phyloP scores from a whole-genome alignment of 2,888 invertebrate genomes.

The Halocaridina rubra region DNA sequence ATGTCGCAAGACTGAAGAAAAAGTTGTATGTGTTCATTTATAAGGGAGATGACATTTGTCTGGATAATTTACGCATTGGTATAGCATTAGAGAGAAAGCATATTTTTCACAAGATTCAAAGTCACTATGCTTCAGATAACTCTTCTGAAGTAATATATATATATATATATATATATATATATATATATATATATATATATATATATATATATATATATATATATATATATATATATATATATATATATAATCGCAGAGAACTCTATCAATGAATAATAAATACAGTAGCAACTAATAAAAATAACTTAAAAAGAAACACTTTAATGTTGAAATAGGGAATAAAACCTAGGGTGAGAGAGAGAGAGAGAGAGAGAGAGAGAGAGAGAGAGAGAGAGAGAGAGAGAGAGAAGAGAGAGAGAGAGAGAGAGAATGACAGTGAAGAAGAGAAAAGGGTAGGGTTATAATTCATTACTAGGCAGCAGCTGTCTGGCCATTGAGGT shows the following conservation, averaged over 20 bases:
- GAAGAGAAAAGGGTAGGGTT: background rate
- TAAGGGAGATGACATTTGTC: too few relatives aligned
- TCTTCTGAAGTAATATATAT: background rate
- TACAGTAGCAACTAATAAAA: background rate
- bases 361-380: conserved; percentile 26
- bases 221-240: background rate
- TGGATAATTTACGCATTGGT: too few relatives aligned
- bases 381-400: background rate
- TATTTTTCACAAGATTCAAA: too few relatives aligned
- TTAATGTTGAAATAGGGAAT: background rate
- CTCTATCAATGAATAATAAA: background rate
- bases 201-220: background rate
- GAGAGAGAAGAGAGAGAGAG: background rate
- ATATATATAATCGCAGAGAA: background rate
- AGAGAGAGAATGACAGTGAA: background rate
- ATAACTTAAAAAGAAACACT: background rate
- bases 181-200: background rate
- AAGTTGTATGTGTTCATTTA: too few relatives aligned
- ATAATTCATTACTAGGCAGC: background rate
- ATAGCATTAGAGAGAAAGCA: too few relatives aligned
- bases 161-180: background rate
- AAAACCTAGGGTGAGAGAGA: conserved; percentile 8
- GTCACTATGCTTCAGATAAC: too few relatives aligned
- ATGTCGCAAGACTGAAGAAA: too few relatives aligned
- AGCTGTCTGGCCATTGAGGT: conserved; percentile 31